These are phyloP conservation scores for Cantharis nigra DNA, from an alignment of 2,888 invertebrate genomes.

Conservation along the genomic window DNA sequence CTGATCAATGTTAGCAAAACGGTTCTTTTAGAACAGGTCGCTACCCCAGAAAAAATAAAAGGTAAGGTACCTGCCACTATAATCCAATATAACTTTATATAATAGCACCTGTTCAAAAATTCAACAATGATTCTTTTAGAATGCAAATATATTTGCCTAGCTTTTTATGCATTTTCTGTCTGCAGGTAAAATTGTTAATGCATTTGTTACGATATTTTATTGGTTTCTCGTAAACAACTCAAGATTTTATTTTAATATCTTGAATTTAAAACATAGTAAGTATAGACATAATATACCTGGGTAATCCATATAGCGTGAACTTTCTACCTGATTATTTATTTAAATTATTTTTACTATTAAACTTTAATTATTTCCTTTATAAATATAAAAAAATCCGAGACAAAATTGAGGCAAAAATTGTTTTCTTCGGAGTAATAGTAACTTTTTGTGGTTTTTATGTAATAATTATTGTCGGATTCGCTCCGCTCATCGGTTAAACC, in stretches of 20 bases:
- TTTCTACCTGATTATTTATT: not conserved
- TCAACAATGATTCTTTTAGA: constrained; percentile 12
- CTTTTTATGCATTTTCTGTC: not conserved
- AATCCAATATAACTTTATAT: constrained; percentile 21
- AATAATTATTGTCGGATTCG: too few species aligned
- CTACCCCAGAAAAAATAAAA: constrained; percentile 21
- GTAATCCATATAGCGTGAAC: not conserved
- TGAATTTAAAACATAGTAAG: not conserved
- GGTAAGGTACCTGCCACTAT: constrained; percentile 21
- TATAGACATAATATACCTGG: too few species aligned
- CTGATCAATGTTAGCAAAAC: constrained; percentile 8
- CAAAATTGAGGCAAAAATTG: too few species aligned
- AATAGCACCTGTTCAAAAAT: constrained; percentile 23
- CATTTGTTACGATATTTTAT: not conserved
- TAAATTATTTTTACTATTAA: too few species aligned
- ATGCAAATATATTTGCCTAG: constrained; percentile 11
- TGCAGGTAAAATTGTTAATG: not conserved
- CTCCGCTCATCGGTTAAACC: too few species aligned
- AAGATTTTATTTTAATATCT: not conserved
- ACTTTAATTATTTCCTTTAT: too few species aligned
- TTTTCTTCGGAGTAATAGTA: too few species aligned
- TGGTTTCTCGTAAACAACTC: not conserved
- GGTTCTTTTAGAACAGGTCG: constrained; percentile 1
- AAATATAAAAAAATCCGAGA: too few species aligned
- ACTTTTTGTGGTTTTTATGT: too few species aligned